Percentiles rank a stretch among this genome's conserved stretches.
phyloP scores from a whole-genome alignment of 2,888 invertebrate species.

The Cerastis leucographa region DNA sequence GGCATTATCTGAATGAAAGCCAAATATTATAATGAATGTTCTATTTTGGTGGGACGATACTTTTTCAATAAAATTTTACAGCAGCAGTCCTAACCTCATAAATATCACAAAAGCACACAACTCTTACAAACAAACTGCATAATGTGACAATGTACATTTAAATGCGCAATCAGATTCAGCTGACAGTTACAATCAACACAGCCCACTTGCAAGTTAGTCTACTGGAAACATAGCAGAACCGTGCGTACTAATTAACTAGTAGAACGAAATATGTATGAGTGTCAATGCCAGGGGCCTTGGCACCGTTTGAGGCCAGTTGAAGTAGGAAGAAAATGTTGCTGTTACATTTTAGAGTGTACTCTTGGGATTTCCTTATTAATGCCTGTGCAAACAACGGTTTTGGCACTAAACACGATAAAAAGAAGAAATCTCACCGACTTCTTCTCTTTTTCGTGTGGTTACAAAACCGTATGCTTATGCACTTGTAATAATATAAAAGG shows the following conservation, averaged over 20 bases:
- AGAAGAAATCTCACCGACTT: no score
- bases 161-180: slow-evolving; percentile 19
- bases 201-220: slow-evolving; percentile 35
- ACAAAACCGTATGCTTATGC: no score
- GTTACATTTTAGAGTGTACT: slow-evolving; percentile 13
- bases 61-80: neutral
- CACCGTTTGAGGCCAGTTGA: slow-evolving; percentile 36
- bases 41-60: neutral
- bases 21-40: neutral
- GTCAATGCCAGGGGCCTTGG: slow-evolving; percentile 61
- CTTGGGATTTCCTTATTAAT: neutral
- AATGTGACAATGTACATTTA: slow-evolving; percentile 32
- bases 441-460: no score
- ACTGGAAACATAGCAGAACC: slow-evolving; percentile 41
- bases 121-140: neutral
- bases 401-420: no score
- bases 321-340: slow-evolving; percentile 43
- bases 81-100: neutral
- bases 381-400: neutral
- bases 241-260: slow-evolving; percentile 53
- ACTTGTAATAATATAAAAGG: no score
- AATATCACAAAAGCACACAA: neutral
- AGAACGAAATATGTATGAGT: slow-evolving; percentile 30
- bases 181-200: slow-evolving; percentile 40
- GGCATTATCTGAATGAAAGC: neutral